phyloP scores from a whole-genome alignment of 2,113 vertebrate species.

The Penelope pileata region DNA sequence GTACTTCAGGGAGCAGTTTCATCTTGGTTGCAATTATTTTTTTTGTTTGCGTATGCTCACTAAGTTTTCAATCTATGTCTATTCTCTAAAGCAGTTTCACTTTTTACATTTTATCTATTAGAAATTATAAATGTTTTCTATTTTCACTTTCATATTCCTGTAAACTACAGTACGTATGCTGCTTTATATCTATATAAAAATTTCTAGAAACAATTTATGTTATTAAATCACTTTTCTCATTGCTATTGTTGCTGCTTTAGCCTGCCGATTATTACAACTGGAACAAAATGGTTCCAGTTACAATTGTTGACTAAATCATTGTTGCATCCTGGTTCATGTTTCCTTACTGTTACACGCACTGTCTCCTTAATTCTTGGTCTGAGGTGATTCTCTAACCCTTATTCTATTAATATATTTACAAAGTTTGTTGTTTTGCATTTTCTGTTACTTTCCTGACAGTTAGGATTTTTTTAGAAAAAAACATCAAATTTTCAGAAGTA shows the following conservation, averaged over 20 bases:
- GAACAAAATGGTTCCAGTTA: background rate
- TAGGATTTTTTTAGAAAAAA: background rate
- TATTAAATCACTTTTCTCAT: background rate
- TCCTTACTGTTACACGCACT: background rate
- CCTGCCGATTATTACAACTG: background rate
- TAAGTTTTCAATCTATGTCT: conserved; percentile 9
- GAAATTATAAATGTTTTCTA: background rate
- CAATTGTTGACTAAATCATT: background rate
- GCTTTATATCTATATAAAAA: background rate
- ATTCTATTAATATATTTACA: background rate
- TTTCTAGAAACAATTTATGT: background rate
- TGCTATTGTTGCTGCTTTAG: background rate
- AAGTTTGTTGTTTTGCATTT: background rate
- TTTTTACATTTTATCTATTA: background rate
- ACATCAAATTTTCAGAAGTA: background rate
- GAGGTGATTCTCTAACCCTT: too few species aligned
- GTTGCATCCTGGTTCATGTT: background rate
- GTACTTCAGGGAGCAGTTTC: conserved; percentile 54
- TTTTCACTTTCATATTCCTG: background rate
- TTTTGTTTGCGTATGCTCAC: conserved; percentile 31
- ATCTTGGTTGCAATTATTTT: conserved; percentile 42
- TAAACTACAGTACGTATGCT: background rate
- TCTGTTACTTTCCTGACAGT: background rate
- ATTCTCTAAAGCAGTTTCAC: background rate
- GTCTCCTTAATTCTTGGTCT: background rate